phyloP scores from a whole-genome alignment of 2,888 invertebrate species.

The Acanthacorydalis orientalis region DNA sequence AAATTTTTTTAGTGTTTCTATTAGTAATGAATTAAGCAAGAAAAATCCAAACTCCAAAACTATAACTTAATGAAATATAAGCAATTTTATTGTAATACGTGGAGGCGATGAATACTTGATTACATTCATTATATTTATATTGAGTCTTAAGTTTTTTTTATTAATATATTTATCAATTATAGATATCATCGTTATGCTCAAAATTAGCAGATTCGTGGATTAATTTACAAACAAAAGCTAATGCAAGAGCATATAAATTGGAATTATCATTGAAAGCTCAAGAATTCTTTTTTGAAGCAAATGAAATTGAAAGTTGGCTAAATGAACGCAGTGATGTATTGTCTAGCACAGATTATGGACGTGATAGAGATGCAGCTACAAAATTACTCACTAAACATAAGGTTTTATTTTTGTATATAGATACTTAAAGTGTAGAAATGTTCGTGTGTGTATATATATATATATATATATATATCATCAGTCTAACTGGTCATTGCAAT shows the following conservation, averaged over 20 bases:
- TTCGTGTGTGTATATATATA: too few species aligned
- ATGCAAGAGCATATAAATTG: constrained; percentile 55
- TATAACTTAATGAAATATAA: too few species aligned
- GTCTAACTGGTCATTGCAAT: too few species aligned
- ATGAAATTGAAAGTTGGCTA: constrained; percentile 86
- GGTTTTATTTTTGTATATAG: constrained; percentile 26
- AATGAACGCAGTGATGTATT: constrained; percentile 71
- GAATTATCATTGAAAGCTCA: constrained; percentile 80
- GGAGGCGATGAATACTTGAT: too few species aligned
- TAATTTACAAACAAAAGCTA: constrained; percentile 51
- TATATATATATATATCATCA: too few species aligned
- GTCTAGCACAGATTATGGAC: constrained; percentile 71
- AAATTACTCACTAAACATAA: constrained; percentile 91
- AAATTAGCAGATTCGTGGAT: constrained; percentile 58
- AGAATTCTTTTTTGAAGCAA: constrained; percentile 80
- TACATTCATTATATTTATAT: too few species aligned
- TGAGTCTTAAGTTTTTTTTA: too few species aligned
- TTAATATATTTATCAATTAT: constrained; percentile 7
- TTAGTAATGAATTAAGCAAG: too few species aligned
- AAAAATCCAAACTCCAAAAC: too few species aligned
- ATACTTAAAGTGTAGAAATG: too few species aligned
- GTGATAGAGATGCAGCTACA: constrained; percentile 78
- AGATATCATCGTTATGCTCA: constrained; percentile 60
- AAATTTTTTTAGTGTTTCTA: too few species aligned
- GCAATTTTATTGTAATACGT: too few species aligned